A percentile compares a stretch with the other conserved stretches of the same genome.
Evolutionary conservation across 2,888 invertebrate genomes (phyloP).

Genomic region (Volucella inanis): DNA sequence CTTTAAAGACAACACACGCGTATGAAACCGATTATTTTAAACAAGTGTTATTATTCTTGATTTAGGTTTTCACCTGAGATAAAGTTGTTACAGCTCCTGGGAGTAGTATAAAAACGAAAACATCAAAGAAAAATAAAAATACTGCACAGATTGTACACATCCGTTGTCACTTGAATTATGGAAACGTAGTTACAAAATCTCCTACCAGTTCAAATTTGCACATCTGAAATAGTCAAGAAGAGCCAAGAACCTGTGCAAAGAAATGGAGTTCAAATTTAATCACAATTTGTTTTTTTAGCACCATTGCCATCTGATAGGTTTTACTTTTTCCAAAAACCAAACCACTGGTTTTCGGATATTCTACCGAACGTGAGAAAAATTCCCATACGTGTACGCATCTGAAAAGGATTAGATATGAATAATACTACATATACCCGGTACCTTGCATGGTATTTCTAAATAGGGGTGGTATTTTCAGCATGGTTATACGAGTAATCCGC

Average conservation of each 20-base stretch:
- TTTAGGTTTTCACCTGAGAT: slow-evolving; percentile 42
- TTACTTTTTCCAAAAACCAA: slow-evolving; percentile 36
- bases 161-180: slow-evolving; percentile 41
- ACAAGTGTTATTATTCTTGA: slow-evolving; percentile 8
- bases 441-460: not conserved
- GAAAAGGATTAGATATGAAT: slow-evolving; percentile 47
- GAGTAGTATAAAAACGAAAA: slow-evolving; percentile 19
- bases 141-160: slow-evolving; percentile 59
- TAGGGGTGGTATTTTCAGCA: slow-evolving; percentile 45
- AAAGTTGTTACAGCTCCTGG: slow-evolving; percentile 24
- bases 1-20: not conserved
- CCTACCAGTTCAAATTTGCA: slow-evolving; percentile 4
- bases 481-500: slow-evolving; percentile 27
- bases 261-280: slow-evolving; percentile 59
- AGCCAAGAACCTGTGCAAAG: slow-evolving; percentile 47
- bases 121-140: slow-evolving; percentile 62
- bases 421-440: no score
- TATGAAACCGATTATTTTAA: not conserved
- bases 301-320: slow-evolving; percentile 65
- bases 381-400: slow-evolving; percentile 60
- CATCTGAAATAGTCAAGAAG: slow-evolving; percentile 50
- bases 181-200: slow-evolving; percentile 1
- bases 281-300: slow-evolving; percentile 64
- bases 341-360: slow-evolving; percentile 32
- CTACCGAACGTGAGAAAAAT: slow-evolving; percentile 40